Base-by-base conservation (phyloP, 1,140 invertebrate genomes). In the Lasaia peninsularis region DNA sequence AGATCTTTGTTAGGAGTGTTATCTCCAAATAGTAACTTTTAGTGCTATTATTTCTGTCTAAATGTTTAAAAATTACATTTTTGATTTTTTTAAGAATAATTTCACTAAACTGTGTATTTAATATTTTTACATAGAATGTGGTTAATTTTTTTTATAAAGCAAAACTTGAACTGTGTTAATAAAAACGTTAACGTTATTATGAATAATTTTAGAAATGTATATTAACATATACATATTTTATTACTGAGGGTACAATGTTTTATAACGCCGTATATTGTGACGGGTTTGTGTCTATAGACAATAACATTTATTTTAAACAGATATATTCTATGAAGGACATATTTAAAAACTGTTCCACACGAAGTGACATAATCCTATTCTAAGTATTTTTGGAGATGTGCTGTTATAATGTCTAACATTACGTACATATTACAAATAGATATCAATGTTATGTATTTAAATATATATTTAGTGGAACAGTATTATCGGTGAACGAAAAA, bases 381-480 rank as follows among this genome's bases (percentile, higher is more conserved):
- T 40, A 40, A 40, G 37, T 40, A 40, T 40, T 40, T 40, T 40
- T 40, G 14, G 37, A 40, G 18, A 40, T 40, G 18, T 40, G 14
- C 37, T 40, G 37, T 40, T 40, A 40, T 40, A 40, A 40, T 40
- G 37, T 44, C 18, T 44, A 34, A 18, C 51, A 52, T 20, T 21
- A 21, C 14, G 18, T 49, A 20, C 16, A 9, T 21, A 6, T 48
- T 31, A 59, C 51, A 63, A 52, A 57, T 65, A 69, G 24, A 58
- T 70, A 65, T 53, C 40, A 52, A 44, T 52, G 54, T 57, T 67
- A 55, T 64, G 28, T 65, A 56, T 63, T 58, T 63, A 57, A 52
- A 64, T 55, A 70, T 51, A 57, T 67, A 64, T 60, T 52, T 60
- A 76, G 73, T 80, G 75, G 78, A 77, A 78, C 81, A 77, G 78